phyloP scores from a whole-genome alignment of 2,797 vertebrate genomes.

The Gallinago stenura region DNA sequence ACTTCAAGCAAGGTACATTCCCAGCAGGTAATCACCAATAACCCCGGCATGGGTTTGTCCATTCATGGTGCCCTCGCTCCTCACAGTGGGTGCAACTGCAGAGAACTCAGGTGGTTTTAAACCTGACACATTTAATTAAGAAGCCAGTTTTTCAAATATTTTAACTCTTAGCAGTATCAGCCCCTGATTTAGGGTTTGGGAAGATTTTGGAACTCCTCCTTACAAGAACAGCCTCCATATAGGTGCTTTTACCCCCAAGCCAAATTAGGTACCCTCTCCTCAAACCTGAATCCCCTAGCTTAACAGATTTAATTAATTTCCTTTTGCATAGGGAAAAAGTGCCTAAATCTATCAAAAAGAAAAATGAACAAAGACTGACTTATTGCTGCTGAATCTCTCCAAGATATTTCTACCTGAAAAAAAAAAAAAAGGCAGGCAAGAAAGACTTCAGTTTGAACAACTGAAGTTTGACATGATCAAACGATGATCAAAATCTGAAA shows the following conservation, averaged over 20 bases:
- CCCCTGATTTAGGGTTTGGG: neutral
- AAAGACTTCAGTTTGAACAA: neutral
- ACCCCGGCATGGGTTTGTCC: accelerated
- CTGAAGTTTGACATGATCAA: neutral
- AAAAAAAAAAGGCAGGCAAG: neutral
- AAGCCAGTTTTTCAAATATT: neutral
- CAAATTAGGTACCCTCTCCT: neutral
- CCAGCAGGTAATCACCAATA: neutral
- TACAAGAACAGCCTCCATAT: neutral
- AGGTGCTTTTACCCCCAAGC: neutral
- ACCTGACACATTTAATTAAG: neutral
- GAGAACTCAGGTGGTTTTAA: neutral
- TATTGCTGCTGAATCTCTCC: neutral
- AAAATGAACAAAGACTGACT: neutral
- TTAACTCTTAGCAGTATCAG: neutral
- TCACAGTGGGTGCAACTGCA: neutral
- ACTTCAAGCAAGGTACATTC: neutral
- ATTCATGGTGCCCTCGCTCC: neutral
- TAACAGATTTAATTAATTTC: neutral
- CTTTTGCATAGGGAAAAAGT: neutral
- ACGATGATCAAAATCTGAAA: neutral
- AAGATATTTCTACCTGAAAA: neutral
- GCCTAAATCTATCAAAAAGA: neutral
- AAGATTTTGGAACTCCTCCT: neutral
- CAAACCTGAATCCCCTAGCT: neutral